Evolutionary conservation across 2,113 vertebrate species (phyloP).

Genomic region (Chaetodon trifascialis): DNA sequence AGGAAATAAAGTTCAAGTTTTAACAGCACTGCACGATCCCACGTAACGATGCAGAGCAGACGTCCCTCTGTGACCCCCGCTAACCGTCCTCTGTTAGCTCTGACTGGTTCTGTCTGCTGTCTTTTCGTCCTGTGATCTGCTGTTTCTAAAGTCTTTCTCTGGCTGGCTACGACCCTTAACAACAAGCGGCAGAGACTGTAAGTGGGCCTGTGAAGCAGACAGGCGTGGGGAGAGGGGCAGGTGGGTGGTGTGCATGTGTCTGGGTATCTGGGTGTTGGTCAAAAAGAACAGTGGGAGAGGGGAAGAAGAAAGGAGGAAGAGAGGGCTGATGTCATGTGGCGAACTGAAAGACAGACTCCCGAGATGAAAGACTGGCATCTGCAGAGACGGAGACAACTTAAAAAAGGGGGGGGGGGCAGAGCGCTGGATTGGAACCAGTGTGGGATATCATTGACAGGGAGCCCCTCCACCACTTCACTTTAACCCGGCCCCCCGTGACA

Average conservation of each 20-base stretch:
- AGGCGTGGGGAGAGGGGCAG: neutral
- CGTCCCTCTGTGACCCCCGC: neutral
- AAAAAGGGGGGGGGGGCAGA: slow-evolving; percentile 10
- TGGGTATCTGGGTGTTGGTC: slow-evolving; percentile 42
- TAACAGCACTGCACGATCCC: too few relatives aligned
- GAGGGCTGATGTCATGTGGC: slow-evolving; percentile 14
- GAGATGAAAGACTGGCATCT: slow-evolving; percentile 63
- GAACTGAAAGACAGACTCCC: slow-evolving; percentile 56
- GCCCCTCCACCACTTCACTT: slow-evolving; percentile 20
- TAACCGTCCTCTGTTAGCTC: neutral
- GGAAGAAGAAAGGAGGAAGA: slow-evolving; percentile 29
- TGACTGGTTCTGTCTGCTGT: neutral
- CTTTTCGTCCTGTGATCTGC: neutral
- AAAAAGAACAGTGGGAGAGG: slow-evolving; percentile 54
- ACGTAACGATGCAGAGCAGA: neutral
- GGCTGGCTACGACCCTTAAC: neutral
- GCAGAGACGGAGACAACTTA: slow-evolving; percentile 30
- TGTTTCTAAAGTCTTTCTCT: neutral
- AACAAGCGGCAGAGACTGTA: neutral
- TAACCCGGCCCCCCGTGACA: neutral
- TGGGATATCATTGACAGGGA: slow-evolving; percentile 52
- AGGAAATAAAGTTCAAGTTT: too few relatives aligned
- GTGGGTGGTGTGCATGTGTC: slow-evolving; percentile 28
- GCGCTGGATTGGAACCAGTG: slow-evolving; percentile 69
- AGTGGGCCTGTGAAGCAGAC: neutral